These are phyloP conservation scores for Mirza zaza DNA, from an alignment of 2,113 vertebrate genomes.

Conservation along the genomic window DNA sequence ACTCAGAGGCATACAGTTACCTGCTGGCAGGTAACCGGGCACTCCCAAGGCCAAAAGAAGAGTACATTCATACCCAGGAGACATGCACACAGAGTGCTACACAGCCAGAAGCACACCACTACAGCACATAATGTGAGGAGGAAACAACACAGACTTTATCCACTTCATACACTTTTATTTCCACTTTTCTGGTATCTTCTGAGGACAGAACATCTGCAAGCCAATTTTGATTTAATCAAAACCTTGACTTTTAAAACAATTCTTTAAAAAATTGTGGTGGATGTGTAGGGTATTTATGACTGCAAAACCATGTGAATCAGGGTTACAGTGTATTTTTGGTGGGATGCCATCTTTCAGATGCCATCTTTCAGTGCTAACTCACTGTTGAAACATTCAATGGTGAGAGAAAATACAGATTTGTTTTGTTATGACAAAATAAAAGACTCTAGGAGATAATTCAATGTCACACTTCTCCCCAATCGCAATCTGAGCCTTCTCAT, in stretches of 20 bases:
- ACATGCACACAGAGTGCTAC: conserved; percentile 83
- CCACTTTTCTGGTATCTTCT: conserved; percentile 79
- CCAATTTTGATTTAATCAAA: conserved; percentile 78
- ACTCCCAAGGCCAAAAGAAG: conserved; percentile 69
- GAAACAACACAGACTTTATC: conserved; percentile 80
- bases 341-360: conserved; percentile 92
- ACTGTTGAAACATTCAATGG: conserved; percentile 89
- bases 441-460: not conserved
- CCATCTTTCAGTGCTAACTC: conserved; percentile 87
- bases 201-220: conserved; percentile 83
- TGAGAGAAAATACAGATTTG: conserved; percentile 87
- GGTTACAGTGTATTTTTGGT: conserved; percentile 95
- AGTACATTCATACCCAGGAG: conserved; percentile 80
- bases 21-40: conserved; percentile 71
- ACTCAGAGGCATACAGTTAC: conserved; percentile 78
- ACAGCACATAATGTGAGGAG: conserved; percentile 82
- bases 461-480: not conserved
- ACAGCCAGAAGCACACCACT: conserved; percentile 84
- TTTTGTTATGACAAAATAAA: conserved; percentile 81
- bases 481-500: not conserved
- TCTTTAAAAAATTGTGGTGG: conserved; percentile 80
- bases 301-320: conserved; percentile 97
- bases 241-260: conserved; percentile 76
- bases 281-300: conserved; percentile 87
- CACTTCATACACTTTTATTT: conserved; percentile 79